Base-by-base conservation (phyloP, 2,888 invertebrate genomes). In the Chrysolina americana region DNA sequence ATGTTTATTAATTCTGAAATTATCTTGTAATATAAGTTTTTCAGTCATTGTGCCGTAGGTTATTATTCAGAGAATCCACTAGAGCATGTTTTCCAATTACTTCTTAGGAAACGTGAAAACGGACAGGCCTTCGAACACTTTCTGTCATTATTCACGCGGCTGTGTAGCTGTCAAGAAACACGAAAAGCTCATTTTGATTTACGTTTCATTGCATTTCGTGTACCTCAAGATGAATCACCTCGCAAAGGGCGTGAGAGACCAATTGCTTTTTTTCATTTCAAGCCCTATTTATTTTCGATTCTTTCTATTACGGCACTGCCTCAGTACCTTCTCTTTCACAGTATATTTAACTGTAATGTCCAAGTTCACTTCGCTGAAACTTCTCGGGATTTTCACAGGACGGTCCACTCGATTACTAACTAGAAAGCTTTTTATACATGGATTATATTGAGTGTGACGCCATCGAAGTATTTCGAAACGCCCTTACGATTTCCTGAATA, bases 181-280 rank as follows among this genome's bases (percentile, higher is more conserved):
- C 0, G 17, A 19, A 53, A 53, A 53, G 19, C 53, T 53, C 21
- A 53, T 53, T 53, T 53, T 53, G 13, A 19, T 53, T 19, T 53
- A 1, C 53, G 19, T 19, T 19, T 3, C 13, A 41, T 41, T 23
- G 21, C 19, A 13, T 64, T 64, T 41, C 44, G 36, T 0, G 13
- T 65, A n/a, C 44, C 23, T 50, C 19, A 21, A 36, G 47, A 17
- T 68, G 41, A 68, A 68, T 69, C 69, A 36, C 13, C 62, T 47
- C 15, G 23, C 13, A 28, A 13, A 59, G 50, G 13, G 23, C 28
- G 23, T n/a, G 59, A 28, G 23, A 11, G 21, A 10, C 59, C 59
- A 59, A 59, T 69, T 69, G 44, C 69, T 21, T 62, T 69, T 69
- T 69, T 48, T 69, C 47, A 69, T 69, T 69, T 69, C 69, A 63